These are phyloP conservation scores for Carlito syrichta DNA, from an alignment of 2,113 vertebrate species.

Conservation along the genomic window DNA sequence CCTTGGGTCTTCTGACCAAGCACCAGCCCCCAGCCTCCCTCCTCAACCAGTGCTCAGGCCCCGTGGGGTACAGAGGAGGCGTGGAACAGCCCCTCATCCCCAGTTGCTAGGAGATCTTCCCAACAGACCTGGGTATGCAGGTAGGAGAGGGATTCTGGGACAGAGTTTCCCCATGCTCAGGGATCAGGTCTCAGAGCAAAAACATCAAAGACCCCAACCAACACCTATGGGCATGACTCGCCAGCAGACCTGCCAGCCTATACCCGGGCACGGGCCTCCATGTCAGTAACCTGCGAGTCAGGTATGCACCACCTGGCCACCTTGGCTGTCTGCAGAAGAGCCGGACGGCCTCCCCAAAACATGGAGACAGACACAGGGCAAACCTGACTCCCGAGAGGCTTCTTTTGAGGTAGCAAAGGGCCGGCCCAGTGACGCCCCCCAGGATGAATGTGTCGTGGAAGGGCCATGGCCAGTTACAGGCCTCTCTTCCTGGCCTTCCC, in stretches of 20 bases:
- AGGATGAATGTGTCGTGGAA: no score
- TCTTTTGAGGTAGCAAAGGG: background rate
- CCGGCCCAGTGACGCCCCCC: no score
- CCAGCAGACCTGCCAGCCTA: no score
- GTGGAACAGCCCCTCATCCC: background rate
- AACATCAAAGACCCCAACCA: accelerated
- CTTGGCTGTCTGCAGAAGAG: background rate
- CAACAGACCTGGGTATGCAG: accelerated
- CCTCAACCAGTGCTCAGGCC: background rate
- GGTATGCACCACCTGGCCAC: accelerated
- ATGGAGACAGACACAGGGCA: background rate
- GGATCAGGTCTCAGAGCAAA: background rate
- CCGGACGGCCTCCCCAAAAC: background rate
- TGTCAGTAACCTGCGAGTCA: accelerated
- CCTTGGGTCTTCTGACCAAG: no score
- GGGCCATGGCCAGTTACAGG: background rate
- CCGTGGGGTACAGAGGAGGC: accelerated
- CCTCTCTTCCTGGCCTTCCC: background rate
- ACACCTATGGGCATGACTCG: accelerated
- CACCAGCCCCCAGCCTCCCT: no score
- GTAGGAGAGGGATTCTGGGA: accelerated
- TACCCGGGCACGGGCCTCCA: accelerated
- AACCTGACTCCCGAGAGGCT: accelerated
- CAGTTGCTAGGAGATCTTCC: background rate
- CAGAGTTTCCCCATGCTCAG: background rate